phyloP scores from a whole-genome alignment of 2,888 invertebrate species.

The Drosophila testacea region DNA sequence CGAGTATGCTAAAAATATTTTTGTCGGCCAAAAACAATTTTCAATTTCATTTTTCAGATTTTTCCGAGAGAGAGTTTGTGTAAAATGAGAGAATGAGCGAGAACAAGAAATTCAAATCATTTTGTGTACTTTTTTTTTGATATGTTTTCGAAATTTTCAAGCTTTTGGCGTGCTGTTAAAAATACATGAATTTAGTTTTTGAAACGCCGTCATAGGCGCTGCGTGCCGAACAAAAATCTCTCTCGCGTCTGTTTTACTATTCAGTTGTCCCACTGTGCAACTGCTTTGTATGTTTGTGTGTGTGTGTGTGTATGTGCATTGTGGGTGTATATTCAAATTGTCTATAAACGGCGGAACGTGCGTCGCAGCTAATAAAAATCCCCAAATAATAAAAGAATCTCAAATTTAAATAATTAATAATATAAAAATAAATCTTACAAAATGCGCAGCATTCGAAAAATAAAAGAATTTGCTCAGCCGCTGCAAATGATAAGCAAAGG shows the following conservation, averaged over 20 bases:
- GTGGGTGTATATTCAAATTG: slow-evolving; percentile 53
- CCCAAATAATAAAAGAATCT: slow-evolving; percentile 25
- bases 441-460: slow-evolving; percentile 43
- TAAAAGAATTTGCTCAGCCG: slow-evolving; percentile 28
- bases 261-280: slow-evolving; percentile 45
- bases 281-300: slow-evolving; percentile 17
- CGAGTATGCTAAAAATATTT: slow-evolving; percentile 71
- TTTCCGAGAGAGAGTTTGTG: slow-evolving; percentile 21
- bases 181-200: slow-evolving; percentile 78
- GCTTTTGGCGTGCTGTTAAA: slow-evolving; percentile 71
- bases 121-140: slow-evolving; percentile 20
- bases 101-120: slow-evolving; percentile 8
- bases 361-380: slow-evolving; percentile 40
- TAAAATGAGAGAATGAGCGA: slow-evolving; percentile 23
- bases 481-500: slow-evolving; percentile 11
- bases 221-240: slow-evolving; percentile 60
- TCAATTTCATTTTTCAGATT: slow-evolving; percentile 68
- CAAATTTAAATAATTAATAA: slow-evolving; percentile 9
- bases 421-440: slow-evolving; percentile 43
- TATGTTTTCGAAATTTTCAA: slow-evolving; percentile 60
- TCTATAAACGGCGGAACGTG: slow-evolving; percentile 44
- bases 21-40: slow-evolving; percentile 74
- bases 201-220: slow-evolving; percentile 77
- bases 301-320: slow-evolving; percentile 19
- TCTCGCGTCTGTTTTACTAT: slow-evolving; percentile 28